Evolutionary conservation across 2,113 vertebrate genomes (phyloP).

Genomic region (Grallaria varia): DNA sequence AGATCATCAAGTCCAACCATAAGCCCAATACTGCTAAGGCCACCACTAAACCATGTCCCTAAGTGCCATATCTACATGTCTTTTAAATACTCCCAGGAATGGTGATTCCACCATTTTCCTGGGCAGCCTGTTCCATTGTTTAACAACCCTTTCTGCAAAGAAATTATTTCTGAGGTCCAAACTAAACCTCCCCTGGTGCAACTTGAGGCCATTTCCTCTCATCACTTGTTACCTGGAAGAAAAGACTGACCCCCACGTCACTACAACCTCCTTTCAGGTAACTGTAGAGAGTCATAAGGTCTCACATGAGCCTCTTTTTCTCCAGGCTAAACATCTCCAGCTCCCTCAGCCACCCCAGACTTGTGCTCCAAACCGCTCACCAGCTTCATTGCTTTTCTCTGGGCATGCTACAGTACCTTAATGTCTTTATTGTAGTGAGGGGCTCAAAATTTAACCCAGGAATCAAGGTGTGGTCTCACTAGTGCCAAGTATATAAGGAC

Average conservation of each 20-base stretch:
- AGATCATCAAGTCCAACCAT: not conserved
- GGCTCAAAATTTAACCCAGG: not conserved
- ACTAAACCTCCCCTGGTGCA: not conserved
- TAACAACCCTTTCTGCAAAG: not conserved
- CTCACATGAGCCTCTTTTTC: not conserved
- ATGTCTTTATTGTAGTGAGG: not conserved
- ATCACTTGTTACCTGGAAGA: not conserved
- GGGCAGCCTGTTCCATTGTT: not conserved
- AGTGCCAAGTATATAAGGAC: not conserved
- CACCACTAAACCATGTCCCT: not conserved
- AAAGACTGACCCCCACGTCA: fast-evolving
- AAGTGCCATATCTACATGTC: not conserved
- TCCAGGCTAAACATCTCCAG: fast-evolving
- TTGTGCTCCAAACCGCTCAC: not conserved
- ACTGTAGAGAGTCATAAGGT: not conserved
- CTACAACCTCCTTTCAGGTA: not conserved
- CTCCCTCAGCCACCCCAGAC: fast-evolving
- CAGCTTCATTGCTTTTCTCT: fast-evolving
- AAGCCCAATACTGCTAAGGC: not conserved
- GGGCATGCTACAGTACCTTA: fast-evolving
- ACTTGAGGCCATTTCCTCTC: not conserved
- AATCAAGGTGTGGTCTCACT: fast-evolving
- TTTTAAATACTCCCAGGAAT: not conserved
- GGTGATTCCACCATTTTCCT: not conserved
- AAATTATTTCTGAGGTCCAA: not conserved